Conservation (phyloP, 2,797 vertebrate genomes). For the Arnoldichthys spilopterus region DNA sequence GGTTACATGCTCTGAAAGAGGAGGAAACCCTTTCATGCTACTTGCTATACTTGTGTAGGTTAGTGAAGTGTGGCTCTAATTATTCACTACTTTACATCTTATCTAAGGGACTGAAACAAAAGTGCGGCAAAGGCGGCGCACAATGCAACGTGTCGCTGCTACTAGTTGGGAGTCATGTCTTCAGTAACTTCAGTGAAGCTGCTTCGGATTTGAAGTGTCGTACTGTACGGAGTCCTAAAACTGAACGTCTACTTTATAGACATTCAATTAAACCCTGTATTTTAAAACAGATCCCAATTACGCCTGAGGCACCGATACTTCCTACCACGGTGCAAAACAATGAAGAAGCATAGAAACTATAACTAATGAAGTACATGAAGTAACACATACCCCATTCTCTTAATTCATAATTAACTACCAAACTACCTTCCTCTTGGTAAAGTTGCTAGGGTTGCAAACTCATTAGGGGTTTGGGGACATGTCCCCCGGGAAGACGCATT, state of each 20-base stretch:
- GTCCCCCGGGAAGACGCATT: too few relatives aligned
- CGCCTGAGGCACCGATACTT: neutral
- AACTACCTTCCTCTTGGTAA: neutral
- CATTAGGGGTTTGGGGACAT: too few relatives aligned
- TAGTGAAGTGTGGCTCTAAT: constrained; percentile 25
- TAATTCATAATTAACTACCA: neutral
- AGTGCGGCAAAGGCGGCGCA: neutral
- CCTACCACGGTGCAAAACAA: neutral
- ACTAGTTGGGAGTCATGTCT: neutral
- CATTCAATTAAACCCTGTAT: constrained; percentile 1
- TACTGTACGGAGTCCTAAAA: constrained; percentile 5
- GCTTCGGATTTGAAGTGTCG: constrained; percentile 12
- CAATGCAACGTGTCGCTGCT: neutral
- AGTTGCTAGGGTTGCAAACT: too few relatives aligned
- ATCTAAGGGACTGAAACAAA: neutral
- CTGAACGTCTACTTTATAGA: neutral
- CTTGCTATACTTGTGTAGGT: constrained; percentile 1
- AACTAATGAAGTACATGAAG: neutral
- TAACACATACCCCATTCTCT: neutral
- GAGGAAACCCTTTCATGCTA: neutral
- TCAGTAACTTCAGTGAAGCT: neutral
- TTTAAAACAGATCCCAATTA: constrained; percentile 18
- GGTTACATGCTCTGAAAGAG: neutral
- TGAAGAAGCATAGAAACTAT: neutral
- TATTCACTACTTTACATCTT: constrained; percentile 20